A percentile compares a stretch with the other conserved stretches of the same genome.
Conservation (phyloP, 2,888 invertebrate species). For the Azorinus chamasolen region DNA sequence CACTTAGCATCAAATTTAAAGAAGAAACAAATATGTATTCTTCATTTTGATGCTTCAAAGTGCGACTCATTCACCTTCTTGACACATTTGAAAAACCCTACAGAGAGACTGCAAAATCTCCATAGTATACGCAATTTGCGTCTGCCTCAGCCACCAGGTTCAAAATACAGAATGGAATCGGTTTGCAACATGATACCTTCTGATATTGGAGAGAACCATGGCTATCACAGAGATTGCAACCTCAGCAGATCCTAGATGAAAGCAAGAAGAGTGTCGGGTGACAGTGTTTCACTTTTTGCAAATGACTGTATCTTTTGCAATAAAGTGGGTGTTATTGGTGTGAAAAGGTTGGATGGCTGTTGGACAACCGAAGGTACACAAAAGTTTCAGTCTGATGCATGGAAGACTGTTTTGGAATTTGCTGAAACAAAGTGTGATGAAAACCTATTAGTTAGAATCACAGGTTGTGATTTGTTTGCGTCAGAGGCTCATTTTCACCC, state of each 20-base stretch:
- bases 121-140: neutral
- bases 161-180: too few relatives aligned
- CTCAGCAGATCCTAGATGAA: neutral
- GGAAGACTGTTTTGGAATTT: slow-evolving; percentile 7
- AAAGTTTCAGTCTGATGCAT: slow-evolving; percentile 12
- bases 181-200: too few relatives aligned
- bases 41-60: slow-evolving; percentile 1
- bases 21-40: slow-evolving; percentile 5
- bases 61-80: slow-evolving; percentile 1
- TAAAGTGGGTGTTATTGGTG: neutral
- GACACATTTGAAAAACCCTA: slow-evolving; percentile 1
- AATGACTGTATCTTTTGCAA: slow-evolving; percentile 28
- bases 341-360: neutral
- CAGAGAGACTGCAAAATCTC: neutral
- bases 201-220: slow-evolving; percentile 7
- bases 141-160: too few relatives aligned
- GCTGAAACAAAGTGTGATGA: slow-evolving; percentile 16
- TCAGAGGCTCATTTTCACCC: slow-evolving; percentile 20
- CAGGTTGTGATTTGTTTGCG: slow-evolving; percentile 24
- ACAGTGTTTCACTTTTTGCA: slow-evolving; percentile 8
- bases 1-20: neutral
- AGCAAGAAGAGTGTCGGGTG: slow-evolving; percentile 2
- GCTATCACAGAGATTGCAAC: slow-evolving; percentile 29
- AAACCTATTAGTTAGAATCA: slow-evolving; percentile 12
- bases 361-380: slow-evolving; percentile 13